Evolutionary conservation across 2,888 invertebrate species (phyloP).

Genomic region (Chaetogeoica ovagalla): DNA sequence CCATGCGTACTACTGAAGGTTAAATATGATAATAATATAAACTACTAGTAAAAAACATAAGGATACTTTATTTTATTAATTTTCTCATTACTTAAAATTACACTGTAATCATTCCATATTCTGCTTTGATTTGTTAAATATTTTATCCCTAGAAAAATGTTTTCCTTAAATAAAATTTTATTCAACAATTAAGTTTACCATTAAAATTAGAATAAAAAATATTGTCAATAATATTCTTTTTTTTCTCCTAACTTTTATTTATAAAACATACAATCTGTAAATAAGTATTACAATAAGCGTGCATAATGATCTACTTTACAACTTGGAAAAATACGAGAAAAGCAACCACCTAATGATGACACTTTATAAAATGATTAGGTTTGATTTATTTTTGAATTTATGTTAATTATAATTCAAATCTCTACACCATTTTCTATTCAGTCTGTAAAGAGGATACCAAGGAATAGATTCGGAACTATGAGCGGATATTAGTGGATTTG

Average conservation of each 20-base stretch:
- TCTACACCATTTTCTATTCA: background rate
- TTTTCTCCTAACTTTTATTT: background rate
- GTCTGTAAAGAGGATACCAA: background rate
- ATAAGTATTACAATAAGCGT: background rate
- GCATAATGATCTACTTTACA: background rate
- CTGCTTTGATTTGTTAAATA: no score
- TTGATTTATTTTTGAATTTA: background rate
- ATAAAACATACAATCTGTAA: background rate
- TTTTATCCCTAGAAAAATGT: no score
- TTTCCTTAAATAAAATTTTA: no score
- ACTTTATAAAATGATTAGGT: background rate
- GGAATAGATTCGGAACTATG: background rate
- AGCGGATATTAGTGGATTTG: constrained; percentile 1
- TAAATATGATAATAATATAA: no score
- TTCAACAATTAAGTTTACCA: no score
- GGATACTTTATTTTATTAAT: no score
- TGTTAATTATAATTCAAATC: background rate
- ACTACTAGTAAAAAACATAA: no score
- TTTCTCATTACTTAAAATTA: no score
- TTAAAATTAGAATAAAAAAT: no score
- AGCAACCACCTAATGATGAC: background rate
- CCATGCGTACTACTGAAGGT: no score
- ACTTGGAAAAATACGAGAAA: background rate
- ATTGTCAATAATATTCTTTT: no score
- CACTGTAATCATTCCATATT: no score